Conservation (phyloP, 1,140 invertebrate species). For the Pogonomyrmex californicus region DNA sequence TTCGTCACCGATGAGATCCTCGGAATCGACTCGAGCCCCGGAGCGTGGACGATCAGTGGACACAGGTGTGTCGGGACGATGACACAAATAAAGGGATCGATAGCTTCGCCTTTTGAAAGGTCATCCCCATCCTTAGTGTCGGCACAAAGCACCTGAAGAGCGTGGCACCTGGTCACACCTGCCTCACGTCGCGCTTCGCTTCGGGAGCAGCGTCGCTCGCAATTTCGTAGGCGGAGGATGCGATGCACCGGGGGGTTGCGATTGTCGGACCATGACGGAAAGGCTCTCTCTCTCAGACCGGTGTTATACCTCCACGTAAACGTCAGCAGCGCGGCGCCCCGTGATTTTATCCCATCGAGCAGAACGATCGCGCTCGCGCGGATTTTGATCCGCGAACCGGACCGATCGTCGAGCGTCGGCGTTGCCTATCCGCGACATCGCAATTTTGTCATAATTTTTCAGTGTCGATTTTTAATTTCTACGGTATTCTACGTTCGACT, state of each 20-base stretch:
- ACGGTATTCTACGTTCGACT: no score
- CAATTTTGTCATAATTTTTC: neutral
- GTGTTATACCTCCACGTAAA: conserved; percentile 75
- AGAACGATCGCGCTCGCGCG: conserved; percentile 50
- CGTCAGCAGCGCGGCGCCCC: conserved; percentile 46
- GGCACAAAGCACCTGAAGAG: conserved; percentile 61
- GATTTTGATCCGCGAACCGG: conserved; percentile 19
- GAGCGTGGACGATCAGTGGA: conserved; percentile 22
- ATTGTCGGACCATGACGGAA: conserved; percentile 78
- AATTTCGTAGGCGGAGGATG: conserved; percentile 38
- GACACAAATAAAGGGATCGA: conserved; percentile 14
- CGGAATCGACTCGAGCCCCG: neutral
- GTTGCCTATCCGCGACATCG: neutral
- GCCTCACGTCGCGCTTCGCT: conserved; percentile 77
- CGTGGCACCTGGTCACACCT: conserved; percentile 80
- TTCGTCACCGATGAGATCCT: neutral
- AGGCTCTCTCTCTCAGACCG: conserved; percentile 38
- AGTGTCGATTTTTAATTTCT: no score
- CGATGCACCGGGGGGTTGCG: conserved; percentile 77
- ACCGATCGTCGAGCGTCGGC: neutral
- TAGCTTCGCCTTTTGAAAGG: conserved; percentile 15
- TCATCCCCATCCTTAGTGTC: conserved; percentile 2
- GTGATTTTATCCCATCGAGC: conserved; percentile 51
- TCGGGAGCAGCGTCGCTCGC: conserved; percentile 50
- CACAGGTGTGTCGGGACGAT: conserved; percentile 53